These are phyloP conservation scores for Serranus cabrilla DNA, from an alignment of 2,797 vertebrate species.

Conservation along the genomic window DNA sequence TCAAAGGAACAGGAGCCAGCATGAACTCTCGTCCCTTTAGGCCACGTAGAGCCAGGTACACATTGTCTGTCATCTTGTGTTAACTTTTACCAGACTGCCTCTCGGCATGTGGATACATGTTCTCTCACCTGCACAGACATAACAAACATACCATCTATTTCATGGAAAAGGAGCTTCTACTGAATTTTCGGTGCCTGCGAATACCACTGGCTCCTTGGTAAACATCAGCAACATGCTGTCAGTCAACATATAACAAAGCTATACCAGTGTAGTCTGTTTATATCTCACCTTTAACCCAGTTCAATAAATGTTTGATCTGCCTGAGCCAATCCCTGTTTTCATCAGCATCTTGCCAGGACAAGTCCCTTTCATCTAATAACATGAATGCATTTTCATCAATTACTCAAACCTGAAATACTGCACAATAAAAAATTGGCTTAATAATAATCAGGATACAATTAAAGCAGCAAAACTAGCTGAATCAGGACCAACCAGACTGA, in stretches of 20 bases:
- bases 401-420: conserved; percentile 28
- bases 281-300: no score
- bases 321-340: neutral
- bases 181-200: conserved; percentile 3
- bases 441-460: neutral
- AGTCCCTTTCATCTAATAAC: neutral
- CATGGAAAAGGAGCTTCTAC: neutral
- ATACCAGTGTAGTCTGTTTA: neutral
- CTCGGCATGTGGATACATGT: neutral
- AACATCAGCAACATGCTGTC: neutral
- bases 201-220: conserved; percentile 12
- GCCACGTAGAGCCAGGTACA: neutral
- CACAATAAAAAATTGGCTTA: neutral
- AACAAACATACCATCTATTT: conserved; percentile 28
- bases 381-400: neutral
- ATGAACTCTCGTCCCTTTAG: neutral
- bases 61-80: neutral
- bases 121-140: neutral
- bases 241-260: conserved; percentile 5
- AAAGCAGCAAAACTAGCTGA: neutral
- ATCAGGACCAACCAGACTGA: conserved; percentile 19
- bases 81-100: conserved; percentile 15
- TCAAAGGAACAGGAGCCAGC: neutral
- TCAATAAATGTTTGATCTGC: neutral
- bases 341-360: neutral